Conservation (phyloP, 2,113 vertebrate species). For the Epinephelus lanceolatus region DNA sequence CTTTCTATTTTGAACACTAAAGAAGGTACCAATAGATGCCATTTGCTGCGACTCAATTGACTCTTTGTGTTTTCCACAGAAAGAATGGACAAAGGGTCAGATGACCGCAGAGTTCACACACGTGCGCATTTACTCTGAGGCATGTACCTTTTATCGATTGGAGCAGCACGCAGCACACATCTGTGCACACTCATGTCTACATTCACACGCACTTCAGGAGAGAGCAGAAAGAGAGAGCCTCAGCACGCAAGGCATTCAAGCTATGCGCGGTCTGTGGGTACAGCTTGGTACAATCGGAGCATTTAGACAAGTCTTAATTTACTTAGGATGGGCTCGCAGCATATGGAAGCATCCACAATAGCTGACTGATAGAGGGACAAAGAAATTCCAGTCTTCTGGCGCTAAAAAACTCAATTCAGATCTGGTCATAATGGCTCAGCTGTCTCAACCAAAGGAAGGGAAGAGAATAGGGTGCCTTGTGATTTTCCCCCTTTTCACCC, state of each 20-base stretch:
- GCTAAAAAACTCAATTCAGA: conserved; percentile 93
- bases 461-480: conserved; percentile 98
- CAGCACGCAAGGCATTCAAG: conserved; percentile 83
- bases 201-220: conserved; percentile 48
- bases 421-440: conserved; percentile 97
- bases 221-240: conserved; percentile 42
- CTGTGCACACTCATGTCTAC: conserved; percentile 37
- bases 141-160: conserved; percentile 66
- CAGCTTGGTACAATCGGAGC: conserved; percentile 88
- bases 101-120: conserved; percentile 62
- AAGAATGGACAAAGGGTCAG: conserved; percentile 66
- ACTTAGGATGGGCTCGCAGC: conserved; percentile 86
- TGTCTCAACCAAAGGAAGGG: conserved; percentile 94
- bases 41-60: conserved; percentile 53
- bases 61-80: conserved; percentile 59
- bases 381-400: conserved; percentile 93
- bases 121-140: conserved; percentile 55
- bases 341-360: conserved; percentile 92
- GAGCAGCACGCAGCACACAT: conserved; percentile 60
- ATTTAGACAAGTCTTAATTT: conserved; percentile 93
- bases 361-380: conserved; percentile 93
- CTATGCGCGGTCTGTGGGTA: conserved; percentile 78
- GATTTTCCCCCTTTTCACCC: conserved; percentile 85
- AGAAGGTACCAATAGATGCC: conserved; percentile 51
- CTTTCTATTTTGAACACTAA: conserved; percentile 42